These are phyloP conservation scores for Glossophaga mutica DNA, from an alignment of 2,797 vertebrate genomes.

Conservation along the genomic window DNA sequence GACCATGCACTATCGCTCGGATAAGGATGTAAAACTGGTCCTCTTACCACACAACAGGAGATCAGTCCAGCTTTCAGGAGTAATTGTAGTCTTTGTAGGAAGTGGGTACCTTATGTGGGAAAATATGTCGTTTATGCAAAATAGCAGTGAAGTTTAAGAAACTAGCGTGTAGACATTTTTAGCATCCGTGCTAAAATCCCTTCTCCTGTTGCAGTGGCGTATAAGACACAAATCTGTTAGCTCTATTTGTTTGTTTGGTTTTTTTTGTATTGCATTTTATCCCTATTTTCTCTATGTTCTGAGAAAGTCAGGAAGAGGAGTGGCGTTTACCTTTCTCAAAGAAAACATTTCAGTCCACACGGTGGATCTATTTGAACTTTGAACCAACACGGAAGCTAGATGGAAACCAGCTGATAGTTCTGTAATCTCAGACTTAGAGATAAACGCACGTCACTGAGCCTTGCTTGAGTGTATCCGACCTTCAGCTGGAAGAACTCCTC, in stretches of 20 bases:
- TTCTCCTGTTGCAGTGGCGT: not conserved
- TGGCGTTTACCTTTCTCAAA: conserved; percentile 42
- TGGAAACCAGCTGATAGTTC: conserved; percentile 41
- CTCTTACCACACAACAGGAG: not conserved
- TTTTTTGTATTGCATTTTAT: conserved; percentile 8
- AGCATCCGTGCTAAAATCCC: not conserved
- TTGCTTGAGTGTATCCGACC: not conserved
- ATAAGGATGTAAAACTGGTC: not conserved
- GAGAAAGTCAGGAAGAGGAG: conserved; percentile 28
- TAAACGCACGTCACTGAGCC: not conserved
- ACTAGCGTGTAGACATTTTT: not conserved
- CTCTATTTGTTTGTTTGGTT: not conserved
- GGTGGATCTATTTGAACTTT: conserved; percentile 47
- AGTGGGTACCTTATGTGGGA: not conserved
- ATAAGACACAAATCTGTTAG: not conserved
- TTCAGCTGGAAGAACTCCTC: not conserved
- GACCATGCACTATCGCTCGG: not conserved
- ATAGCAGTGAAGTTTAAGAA: not conserved
- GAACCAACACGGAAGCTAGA: conserved; percentile 35
- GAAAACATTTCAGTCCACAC: conserved; percentile 39
- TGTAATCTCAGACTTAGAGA: not conserved
- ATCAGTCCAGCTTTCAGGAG: not conserved
- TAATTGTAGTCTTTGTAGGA: not conserved
- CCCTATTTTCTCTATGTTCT: not conserved
- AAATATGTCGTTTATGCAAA: not conserved